These are phyloP conservation scores for Charina bottae DNA, from an alignment of 2,113 vertebrate species.

Conservation along the genomic window DNA sequence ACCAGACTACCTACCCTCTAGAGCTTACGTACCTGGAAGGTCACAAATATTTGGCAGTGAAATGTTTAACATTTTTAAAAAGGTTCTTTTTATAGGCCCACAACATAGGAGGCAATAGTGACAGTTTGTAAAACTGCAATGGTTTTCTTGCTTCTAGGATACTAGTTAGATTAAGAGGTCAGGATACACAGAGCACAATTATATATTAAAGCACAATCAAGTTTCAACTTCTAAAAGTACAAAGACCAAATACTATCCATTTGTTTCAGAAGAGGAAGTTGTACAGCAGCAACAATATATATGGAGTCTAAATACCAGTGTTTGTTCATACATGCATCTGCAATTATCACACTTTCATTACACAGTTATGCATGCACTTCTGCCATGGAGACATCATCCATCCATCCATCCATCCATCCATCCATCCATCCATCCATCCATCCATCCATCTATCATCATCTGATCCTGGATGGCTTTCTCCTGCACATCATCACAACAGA, in stretches of 20 bases:
- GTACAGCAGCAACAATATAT: background rate
- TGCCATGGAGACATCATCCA: too few species aligned
- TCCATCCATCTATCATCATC: too few species aligned
- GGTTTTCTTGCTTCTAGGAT: constrained; percentile 55
- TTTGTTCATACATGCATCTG: background rate
- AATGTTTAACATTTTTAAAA: constrained; percentile 37
- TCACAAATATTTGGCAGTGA: constrained; percentile 1
- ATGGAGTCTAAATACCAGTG: background rate
- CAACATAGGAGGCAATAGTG: background rate
- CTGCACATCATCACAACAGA: too few species aligned
- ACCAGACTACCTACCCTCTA: constrained; percentile 38
- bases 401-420: too few species aligned
- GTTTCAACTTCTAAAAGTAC: constrained; percentile 33
- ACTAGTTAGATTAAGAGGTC: constrained; percentile 43
- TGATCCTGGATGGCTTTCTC: too few species aligned
- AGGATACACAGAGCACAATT: background rate
- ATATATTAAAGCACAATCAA: background rate
- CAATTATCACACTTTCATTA: background rate
- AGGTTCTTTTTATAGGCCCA: background rate
- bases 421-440: too few species aligned
- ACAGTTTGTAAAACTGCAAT: constrained; percentile 53
- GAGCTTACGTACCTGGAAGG: constrained; percentile 54
- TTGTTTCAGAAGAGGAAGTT: constrained; percentile 80
- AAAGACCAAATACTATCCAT: constrained; percentile 76
- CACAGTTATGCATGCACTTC: too few species aligned